Conservation (phyloP, 1,140 invertebrate species). For the Drosophila varians region DNA sequence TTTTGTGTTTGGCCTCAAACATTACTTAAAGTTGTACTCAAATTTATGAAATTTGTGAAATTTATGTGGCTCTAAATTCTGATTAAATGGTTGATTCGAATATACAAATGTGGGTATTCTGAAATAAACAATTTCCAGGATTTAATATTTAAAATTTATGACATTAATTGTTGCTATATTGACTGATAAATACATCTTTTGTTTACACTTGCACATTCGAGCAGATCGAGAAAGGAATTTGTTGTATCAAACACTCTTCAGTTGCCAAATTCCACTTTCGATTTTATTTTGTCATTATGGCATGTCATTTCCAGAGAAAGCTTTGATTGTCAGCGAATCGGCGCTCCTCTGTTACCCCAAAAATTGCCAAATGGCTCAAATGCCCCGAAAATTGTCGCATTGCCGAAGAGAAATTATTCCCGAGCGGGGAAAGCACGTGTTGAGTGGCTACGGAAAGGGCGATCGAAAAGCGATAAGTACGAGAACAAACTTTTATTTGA, state of each 20-base stretch:
- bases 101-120: not conserved
- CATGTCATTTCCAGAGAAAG: constrained; percentile 28
- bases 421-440: constrained; percentile 55
- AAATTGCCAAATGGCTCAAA: constrained; percentile 41
- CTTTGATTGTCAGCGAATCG: constrained; percentile 36
- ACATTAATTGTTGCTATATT: not conserved
- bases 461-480: constrained; percentile 26
- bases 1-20: constrained; percentile 7
- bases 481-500: constrained; percentile 75
- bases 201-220: not conserved
- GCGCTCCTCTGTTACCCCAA: not conserved
- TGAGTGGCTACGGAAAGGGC: constrained; percentile 56
- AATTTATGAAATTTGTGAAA: not conserved
- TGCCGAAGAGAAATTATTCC: constrained; percentile 34
- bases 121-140: not conserved
- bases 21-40: constrained; percentile 8
- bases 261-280: not conserved
- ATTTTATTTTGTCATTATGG: constrained; percentile 25
- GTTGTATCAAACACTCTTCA: not conserved
- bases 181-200: not conserved
- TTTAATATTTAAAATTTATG: not conserved
- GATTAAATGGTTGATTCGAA: not conserved
- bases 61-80: not conserved
- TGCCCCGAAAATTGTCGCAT: constrained; percentile 61
- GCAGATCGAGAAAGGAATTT: not conserved